Evolutionary conservation across 2,113 vertebrate species (phyloP).

Genomic region (Albula goreensis): DNA sequence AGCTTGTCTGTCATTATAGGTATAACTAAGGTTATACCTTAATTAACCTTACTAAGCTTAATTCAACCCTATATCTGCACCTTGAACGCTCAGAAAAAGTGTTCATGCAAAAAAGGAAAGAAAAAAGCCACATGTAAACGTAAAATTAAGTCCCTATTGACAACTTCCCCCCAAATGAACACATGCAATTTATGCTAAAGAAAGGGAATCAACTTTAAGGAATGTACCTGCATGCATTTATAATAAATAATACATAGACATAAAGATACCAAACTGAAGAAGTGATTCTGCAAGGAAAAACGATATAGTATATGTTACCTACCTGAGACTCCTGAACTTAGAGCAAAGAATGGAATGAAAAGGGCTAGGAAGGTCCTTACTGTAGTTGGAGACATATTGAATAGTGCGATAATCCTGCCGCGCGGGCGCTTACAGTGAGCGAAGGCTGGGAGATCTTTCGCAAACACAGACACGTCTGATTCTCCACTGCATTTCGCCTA

Average conservation of each 20-base stretch:
- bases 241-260: not conserved
- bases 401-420: constrained; percentile 54
- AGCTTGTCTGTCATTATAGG: not conserved
- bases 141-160: not conserved
- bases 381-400: constrained; percentile 68
- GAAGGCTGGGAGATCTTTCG: constrained; percentile 43
- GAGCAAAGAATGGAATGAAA: constrained; percentile 64
- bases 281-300: constrained; percentile 34
- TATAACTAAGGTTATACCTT: not conserved
- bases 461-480: constrained; percentile 35
- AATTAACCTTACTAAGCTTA: not conserved
- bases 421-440: constrained; percentile 49
- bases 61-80: not conserved
- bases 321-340: constrained; percentile 65
- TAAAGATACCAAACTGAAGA: not conserved
- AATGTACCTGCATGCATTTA: not conserved
- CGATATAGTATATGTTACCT: constrained; percentile 21
- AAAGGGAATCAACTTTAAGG: not conserved
- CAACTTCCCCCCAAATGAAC: not conserved
- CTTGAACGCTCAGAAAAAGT: not conserved
- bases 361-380: constrained; percentile 69
- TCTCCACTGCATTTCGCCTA: constrained; percentile 12
- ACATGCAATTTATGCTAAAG: not conserved
- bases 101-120: not conserved
- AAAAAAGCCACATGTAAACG: not conserved